phyloP scores from a whole-genome alignment of 2,888 invertebrate species.

The Ommatoiulus sabulosus region DNA sequence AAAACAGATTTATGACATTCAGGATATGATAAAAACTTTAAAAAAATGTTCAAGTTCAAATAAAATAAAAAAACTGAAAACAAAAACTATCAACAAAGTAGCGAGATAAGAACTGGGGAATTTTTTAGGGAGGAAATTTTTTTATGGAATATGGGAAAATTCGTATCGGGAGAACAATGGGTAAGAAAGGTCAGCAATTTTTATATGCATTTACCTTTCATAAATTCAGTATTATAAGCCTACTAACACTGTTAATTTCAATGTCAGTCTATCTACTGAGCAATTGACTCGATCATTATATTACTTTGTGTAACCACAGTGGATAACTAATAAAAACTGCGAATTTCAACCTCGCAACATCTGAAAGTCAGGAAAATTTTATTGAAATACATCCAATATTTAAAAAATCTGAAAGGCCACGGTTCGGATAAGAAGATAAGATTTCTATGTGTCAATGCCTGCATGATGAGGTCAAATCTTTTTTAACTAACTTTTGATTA shows the following conservation, averaged over 20 bases:
- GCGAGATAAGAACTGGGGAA: conserved; percentile 11
- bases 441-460: not conserved
- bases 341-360: not conserved
- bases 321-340: not conserved
- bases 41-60: conserved; percentile 49
- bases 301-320: not conserved
- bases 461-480: not conserved
- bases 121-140: not conserved
- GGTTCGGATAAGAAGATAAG: not conserved
- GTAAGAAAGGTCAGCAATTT: not conserved
- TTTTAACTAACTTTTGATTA: not conserved
- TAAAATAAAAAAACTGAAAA: conserved; percentile 10
- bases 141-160: not conserved
- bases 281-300: not conserved
- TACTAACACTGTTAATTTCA: not conserved
- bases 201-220: not conserved
- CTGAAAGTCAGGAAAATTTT: not conserved
- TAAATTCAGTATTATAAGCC: not conserved
- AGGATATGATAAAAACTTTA: conserved; percentile 16
- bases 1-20: conserved; percentile 38
- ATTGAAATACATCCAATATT: not conserved
- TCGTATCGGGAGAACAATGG: conserved; percentile 1
- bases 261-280: not conserved
- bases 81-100: conserved; percentile 38
- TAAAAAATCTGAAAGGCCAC: not conserved